Base-by-base conservation (phyloP, 1,140 invertebrate species). In the Aculops lycopersici region DNA sequence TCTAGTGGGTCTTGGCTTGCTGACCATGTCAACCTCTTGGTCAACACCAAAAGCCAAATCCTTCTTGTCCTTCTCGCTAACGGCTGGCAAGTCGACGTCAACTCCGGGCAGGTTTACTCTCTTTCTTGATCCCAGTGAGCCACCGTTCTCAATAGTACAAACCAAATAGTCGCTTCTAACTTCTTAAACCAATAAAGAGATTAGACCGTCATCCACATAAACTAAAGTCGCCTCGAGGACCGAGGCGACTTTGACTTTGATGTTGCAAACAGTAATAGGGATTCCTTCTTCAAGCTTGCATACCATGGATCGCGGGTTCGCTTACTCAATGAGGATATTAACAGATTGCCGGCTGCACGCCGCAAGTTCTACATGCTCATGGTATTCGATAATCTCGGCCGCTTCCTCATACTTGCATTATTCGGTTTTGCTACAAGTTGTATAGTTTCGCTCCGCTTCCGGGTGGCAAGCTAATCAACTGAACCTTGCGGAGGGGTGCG, bases 201-300 rank as follows among this genome's bases (percentile, higher is more conserved):
- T 90, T 1, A 98, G 67, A 17, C 90, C 92, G 56, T 98, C 90
- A 55, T 98, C 90, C 40, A 98, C 73, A 55, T 69, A 97, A 31
- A 95, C 70, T n/a, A n/a, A n/a, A n/a, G n/a, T n/a, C n/a, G n/a
- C 35, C 46, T 57, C 1, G 51, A 59, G 16, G 80, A 92, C 51
- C 24, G n/a, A n/a, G 8, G n/a, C 8, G 24, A 66, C 21, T 76
- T 75, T 50, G 61, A 61, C 21, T 74, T 68, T 52, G 62, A 83
- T 56, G 66, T 83, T 17, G 60, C 58, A 2, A 52, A 57, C 14
- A 52, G 76, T 1, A 54, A 69, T 43, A 78, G 72, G 70, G 61
- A 67, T 35, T 49, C 58, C 0, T 79, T 72, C 49, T 58, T 78
- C 39, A 56, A 65, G n/a, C 55, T 63, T 40, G 78, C 77, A 48